Percentiles rank a stretch among this genome's conserved stretches.
Evolutionary conservation across 2,888 invertebrate genomes (phyloP).

Genomic region (Callosobruchus maculatus): DNA sequence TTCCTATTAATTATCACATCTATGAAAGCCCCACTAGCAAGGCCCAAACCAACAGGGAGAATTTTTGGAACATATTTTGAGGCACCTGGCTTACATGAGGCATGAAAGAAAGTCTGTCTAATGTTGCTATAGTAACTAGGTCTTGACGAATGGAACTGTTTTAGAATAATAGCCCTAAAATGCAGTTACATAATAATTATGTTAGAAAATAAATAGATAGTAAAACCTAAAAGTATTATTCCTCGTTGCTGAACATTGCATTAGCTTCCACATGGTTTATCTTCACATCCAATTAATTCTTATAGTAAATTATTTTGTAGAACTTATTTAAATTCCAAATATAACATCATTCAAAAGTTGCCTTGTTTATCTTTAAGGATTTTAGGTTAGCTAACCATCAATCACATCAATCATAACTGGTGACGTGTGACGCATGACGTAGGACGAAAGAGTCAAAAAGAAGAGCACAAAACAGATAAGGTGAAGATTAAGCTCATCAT

Average conservation of each 20-base stretch:
- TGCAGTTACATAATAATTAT: not conserved
- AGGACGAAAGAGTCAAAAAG: too few relatives aligned
- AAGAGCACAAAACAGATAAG: too few relatives aligned
- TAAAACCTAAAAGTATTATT: conserved; percentile 8
- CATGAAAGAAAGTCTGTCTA: not conserved
- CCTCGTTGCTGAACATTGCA: conserved; percentile 6
- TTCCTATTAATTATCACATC: conserved; percentile 26
- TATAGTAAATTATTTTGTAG: not conserved
- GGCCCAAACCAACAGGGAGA: conserved; percentile 21
- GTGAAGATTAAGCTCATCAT: too few relatives aligned
- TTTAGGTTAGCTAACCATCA: too few relatives aligned
- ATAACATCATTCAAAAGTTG: not conserved
- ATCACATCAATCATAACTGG: too few relatives aligned
- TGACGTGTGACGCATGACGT: too few relatives aligned
- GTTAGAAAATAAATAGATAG: not conserved
- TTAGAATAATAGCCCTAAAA: not conserved
- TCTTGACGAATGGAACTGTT: not conserved
- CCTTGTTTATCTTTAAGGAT: not conserved
- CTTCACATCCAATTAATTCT: not conserved
- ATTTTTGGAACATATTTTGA: conserved; percentile 6
- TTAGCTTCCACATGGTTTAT: conserved; percentile 10
- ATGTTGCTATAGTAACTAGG: not conserved
- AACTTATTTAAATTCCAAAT: not conserved
- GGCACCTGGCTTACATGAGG: not conserved
- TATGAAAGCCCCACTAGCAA: conserved; percentile 24